phyloP scores from a whole-genome alignment of 53 echinoderm and acorn worm species.

The Patiria pectinifera region DNA sequence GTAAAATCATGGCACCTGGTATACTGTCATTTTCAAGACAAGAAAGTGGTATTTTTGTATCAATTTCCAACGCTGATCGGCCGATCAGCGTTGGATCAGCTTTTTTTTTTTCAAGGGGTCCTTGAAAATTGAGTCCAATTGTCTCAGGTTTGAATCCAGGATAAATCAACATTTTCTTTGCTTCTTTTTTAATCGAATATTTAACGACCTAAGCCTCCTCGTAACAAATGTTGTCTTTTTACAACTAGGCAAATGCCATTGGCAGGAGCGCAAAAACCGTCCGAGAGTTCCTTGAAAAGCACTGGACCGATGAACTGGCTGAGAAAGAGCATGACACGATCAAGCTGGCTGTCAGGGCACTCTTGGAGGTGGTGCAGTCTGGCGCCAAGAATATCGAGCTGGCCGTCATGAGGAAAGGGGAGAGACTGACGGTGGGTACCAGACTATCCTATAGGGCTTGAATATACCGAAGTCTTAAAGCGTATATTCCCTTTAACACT shows the following conservation, averaged over 20 bases:
- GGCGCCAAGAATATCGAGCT: conserved; percentile 99
- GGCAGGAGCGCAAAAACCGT: conserved; percentile 98
- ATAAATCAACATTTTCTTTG: too few relatives aligned
- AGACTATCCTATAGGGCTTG: too few relatives aligned
- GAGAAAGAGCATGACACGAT: conserved; percentile 84
- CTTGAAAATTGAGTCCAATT: too few relatives aligned
- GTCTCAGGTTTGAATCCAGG: too few relatives aligned
- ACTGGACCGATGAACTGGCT: conserved; percentile 92
- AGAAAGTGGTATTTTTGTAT: too few relatives aligned
- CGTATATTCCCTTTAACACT: too few relatives aligned
- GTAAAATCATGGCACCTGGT: too few relatives aligned
- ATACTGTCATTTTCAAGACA: too few relatives aligned
- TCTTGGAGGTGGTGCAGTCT: conserved; percentile 96
- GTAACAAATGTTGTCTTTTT: neutral
- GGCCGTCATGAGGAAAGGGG: conserved; percentile 96
- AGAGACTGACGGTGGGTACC: conserved; percentile 83
- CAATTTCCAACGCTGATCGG: too few relatives aligned
- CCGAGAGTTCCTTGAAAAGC: conserved; percentile 95
- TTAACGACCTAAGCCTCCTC: neutral
- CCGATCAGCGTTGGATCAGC: too few relatives aligned
- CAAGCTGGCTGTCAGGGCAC: conserved; percentile 94
- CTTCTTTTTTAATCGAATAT: neutral
- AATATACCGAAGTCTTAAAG: too few relatives aligned
- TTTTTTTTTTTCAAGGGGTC: too few relatives aligned
- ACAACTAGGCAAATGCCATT: conserved; percentile 91